These are phyloP conservation scores for Turnix velox DNA, from an alignment of 2,113 vertebrate genomes.

Conservation along the genomic window DNA sequence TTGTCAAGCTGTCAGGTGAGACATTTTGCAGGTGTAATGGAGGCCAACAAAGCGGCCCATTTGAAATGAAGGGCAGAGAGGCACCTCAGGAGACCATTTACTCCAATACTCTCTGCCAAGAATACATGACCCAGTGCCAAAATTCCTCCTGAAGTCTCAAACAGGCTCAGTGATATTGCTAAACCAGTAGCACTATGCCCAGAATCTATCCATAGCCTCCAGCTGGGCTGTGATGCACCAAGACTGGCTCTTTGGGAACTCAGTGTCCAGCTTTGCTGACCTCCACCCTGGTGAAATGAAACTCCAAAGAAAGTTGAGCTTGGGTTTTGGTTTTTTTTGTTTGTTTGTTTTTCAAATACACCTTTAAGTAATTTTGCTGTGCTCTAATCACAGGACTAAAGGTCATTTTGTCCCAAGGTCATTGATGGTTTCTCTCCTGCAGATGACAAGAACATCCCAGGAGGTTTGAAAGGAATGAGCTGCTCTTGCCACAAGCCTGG, in stretches of 20 bases:
- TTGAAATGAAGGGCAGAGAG: not conserved
- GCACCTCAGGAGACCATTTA: not conserved
- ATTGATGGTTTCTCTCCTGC: not conserved
- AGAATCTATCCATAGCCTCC: not conserved
- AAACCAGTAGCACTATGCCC: not conserved
- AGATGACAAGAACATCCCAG: fast-evolving
- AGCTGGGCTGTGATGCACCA: fast-evolving
- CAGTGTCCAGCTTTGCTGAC: not conserved
- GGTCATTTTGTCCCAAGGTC: not conserved
- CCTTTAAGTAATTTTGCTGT: fast-evolving
- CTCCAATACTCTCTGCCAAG: not conserved
- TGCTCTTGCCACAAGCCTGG: not conserved
- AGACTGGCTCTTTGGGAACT: fast-evolving
- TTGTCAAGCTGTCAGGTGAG: not conserved
- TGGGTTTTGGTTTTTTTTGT: too few relatives aligned
- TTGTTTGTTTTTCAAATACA: not conserved
- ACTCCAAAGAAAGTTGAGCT: not conserved
- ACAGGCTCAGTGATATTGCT: not conserved
- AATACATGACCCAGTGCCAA: not conserved
- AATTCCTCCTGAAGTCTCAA: not conserved
- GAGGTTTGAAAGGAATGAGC: not conserved
- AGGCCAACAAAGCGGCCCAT: not conserved
- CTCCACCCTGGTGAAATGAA: not conserved
- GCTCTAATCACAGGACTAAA: not conserved
- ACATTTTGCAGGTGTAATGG: not conserved